These are phyloP conservation scores for Papilio aristodemus DNA, from an alignment of 1,140 invertebrate species.

Conservation along the genomic window DNA sequence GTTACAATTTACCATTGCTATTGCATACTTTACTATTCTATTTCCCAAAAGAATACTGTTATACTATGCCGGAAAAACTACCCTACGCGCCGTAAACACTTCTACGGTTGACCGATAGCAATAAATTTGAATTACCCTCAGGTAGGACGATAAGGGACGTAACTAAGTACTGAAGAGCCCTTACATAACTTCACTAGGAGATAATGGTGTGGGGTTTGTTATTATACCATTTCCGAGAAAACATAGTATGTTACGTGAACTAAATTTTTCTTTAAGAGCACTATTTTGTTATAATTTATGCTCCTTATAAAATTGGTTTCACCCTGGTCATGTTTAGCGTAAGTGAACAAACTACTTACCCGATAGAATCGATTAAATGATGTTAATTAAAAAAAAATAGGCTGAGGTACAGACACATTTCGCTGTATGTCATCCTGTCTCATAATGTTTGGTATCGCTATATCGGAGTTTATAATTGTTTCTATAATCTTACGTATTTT, in stretches of 20 bases:
- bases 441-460: no score
- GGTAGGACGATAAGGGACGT: conserved; percentile 17
- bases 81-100: conserved; percentile 23
- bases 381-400: no score
- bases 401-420: no score
- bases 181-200: conserved; percentile 16
- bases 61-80: conserved; percentile 20
- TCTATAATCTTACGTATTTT: no score
- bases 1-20: not conserved
- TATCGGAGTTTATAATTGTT: no score
- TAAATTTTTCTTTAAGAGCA: not conserved
- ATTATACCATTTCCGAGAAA: not conserved
- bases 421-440: no score
- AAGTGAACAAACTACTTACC: no score
- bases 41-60: not conserved
- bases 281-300: not conserved
- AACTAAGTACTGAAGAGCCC: conserved; percentile 17
- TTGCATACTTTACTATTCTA: not conserved
- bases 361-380: no score
- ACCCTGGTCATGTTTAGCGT: no score
- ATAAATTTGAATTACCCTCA: conserved; percentile 29
- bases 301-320: no score
- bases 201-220: conserved; percentile 9
- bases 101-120: conserved; percentile 19
- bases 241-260: not conserved